Conservation (phyloP, 2,797 vertebrate species). For the Miichthys miiuy region DNA sequence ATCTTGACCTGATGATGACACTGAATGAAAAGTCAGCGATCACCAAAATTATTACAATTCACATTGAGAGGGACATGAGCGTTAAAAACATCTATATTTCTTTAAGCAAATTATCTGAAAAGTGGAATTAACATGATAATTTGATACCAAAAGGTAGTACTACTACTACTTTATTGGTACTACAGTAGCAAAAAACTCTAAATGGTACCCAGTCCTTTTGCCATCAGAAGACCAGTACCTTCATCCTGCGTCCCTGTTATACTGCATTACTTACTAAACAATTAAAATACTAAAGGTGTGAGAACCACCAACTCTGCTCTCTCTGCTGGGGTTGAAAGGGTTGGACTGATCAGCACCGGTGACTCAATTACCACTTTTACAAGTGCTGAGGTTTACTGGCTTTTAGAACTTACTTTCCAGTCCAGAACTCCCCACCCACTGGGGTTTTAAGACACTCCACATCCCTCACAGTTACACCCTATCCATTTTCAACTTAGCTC, state of each 20-base stretch:
- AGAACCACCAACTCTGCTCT: constrained; percentile 12
- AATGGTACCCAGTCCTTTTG: neutral
- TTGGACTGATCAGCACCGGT: constrained; percentile 55
- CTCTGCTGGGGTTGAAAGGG: constrained; percentile 36
- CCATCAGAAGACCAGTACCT: neutral
- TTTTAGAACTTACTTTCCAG: constrained; percentile 48
- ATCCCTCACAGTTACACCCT: constrained; percentile 34
- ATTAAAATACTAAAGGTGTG: constrained; percentile 26
- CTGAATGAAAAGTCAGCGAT: no score
- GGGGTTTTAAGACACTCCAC: constrained; percentile 45
- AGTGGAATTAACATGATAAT: neutral
- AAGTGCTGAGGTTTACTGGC: constrained; percentile 36
- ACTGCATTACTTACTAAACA: constrained; percentile 17
- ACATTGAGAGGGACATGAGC: no score
- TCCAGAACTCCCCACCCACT: constrained; percentile 23
- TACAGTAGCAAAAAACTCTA: neutral
- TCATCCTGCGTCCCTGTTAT: neutral
- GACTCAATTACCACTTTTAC: constrained; percentile 59
- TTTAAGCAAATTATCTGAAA: neutral
- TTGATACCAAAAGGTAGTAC: neutral
- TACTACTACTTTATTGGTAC: neutral
- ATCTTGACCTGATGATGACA: no score
- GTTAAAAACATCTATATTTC: neutral
- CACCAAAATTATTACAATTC: no score
- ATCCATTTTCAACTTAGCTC: constrained; percentile 27